These are phyloP conservation scores for Callaeas wilsoni DNA, from an alignment of 2,113 vertebrate species.

Conservation along the genomic window DNA sequence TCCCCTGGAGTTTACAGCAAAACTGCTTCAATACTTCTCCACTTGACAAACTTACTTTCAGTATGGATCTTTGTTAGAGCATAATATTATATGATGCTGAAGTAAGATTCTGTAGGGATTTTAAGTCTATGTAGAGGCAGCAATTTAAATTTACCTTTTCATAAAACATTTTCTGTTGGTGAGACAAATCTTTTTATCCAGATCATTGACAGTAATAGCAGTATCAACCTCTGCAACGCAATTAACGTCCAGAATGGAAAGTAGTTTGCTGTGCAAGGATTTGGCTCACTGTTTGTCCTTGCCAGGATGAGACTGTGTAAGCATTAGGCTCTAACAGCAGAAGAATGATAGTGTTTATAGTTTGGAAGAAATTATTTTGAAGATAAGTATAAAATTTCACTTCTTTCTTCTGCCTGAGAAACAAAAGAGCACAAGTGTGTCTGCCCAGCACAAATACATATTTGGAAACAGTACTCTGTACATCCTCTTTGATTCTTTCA, in stretches of 20 bases:
- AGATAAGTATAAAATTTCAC: background rate
- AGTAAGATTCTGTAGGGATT: background rate
- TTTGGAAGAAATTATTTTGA: background rate
- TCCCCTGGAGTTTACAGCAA: background rate
- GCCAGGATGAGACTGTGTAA: background rate
- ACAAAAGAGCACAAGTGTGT: background rate
- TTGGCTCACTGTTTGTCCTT: background rate
- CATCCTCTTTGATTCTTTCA: background rate
- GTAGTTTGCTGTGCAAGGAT: background rate
- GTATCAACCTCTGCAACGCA: rapidly evolving
- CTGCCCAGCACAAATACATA: background rate
- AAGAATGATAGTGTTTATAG: background rate
- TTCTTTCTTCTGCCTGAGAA: background rate
- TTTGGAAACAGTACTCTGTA: background rate
- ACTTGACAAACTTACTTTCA: background rate
- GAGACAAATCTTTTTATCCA: background rate
- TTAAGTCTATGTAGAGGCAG: background rate
- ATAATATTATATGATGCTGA: background rate
- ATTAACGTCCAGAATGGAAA: background rate
- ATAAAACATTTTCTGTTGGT: background rate
- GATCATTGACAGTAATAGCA: background rate
- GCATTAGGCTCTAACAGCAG: background rate
- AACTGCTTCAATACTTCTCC: background rate
- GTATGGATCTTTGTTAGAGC: background rate
- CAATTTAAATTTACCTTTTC: background rate